phyloP scores from a whole-genome alignment of 1,140 invertebrate species.

The Ylistrum balloti region DNA sequence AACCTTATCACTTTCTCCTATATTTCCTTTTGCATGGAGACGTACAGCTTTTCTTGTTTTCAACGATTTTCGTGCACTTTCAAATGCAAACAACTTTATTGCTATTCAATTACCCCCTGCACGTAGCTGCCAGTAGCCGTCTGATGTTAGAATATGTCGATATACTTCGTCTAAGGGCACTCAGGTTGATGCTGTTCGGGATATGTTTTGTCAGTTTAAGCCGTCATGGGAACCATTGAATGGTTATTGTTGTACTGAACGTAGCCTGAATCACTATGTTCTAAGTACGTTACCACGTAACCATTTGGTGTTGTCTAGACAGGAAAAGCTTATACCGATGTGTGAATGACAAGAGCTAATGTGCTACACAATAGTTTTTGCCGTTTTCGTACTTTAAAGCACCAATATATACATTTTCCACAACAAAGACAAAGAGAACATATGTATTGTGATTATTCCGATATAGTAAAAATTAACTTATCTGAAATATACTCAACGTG shows the following conservation, averaged over 20 bases:
- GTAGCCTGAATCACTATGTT: neutral
- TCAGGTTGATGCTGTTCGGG: neutral
- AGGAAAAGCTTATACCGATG: neutral
- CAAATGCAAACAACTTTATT: neutral
- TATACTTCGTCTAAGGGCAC: neutral
- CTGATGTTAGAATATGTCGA: conserved; percentile 14
- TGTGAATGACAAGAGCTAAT: neutral
- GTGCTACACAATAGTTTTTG: no score
- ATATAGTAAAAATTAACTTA: no score
- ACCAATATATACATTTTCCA: no score
- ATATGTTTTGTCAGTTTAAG: neutral
- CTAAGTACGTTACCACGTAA: neutral
- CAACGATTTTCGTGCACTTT: neutral
- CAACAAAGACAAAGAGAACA: no score
- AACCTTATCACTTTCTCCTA: neutral
- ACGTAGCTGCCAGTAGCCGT: neutral
- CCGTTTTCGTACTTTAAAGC: no score
- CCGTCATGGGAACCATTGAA: neutral
- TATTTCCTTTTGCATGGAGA: neutral
- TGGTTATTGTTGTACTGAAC: neutral
- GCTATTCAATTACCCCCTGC: neutral
- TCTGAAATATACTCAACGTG: no score
- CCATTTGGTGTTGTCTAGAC: neutral
- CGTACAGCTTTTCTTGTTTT: neutral
- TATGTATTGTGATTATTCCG: no score